phyloP scores from a whole-genome alignment of 2,888 invertebrate genomes.

The Hypolimnas misippus region DNA sequence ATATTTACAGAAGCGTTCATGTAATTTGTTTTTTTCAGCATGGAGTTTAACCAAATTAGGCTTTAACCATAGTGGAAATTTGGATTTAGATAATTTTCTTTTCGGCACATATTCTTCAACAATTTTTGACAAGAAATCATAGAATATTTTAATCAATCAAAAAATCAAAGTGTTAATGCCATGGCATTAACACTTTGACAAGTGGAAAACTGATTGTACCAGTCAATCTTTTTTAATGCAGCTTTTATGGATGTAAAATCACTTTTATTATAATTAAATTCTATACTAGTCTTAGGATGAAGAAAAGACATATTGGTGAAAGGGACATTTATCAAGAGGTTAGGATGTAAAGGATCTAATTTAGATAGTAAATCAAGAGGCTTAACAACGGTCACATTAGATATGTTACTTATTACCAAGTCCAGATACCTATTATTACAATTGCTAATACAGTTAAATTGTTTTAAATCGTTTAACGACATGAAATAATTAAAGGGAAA shows the following conservation, averaged over 20 bases:
- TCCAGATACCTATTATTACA: slow-evolving; percentile 19
- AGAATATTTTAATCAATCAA: slow-evolving; percentile 17
- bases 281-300: not conserved
- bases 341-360: slow-evolving; percentile 1
- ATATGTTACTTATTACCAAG: slow-evolving; percentile 20
- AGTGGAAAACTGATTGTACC: not conserved
- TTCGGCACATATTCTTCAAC: slow-evolving; percentile 17
- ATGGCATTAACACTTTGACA: slow-evolving; percentile 14
- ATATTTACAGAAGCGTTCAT: slow-evolving; percentile 11
- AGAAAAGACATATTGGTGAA: not conserved
- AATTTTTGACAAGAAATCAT: slow-evolving; percentile 1
- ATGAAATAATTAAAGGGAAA: not conserved
- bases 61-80: slow-evolving; percentile 20
- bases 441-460: slow-evolving; percentile 25
- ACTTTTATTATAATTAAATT: not conserved
- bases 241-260: not conserved
- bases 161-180: too few relatives aligned
- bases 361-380: slow-evolving; percentile 2
- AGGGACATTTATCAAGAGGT: not conserved
- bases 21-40: slow-evolving; percentile 23
- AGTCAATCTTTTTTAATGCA: not conserved
- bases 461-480: slow-evolving; percentile 9
- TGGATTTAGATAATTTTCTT: slow-evolving; percentile 2
- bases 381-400: not conserved
- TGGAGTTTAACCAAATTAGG: slow-evolving; percentile 3